Evolutionary conservation across 2,888 invertebrate species (phyloP), one percentile per base, ranked within the genome.

Genomic region (Drosophila melanosoma): DNA sequence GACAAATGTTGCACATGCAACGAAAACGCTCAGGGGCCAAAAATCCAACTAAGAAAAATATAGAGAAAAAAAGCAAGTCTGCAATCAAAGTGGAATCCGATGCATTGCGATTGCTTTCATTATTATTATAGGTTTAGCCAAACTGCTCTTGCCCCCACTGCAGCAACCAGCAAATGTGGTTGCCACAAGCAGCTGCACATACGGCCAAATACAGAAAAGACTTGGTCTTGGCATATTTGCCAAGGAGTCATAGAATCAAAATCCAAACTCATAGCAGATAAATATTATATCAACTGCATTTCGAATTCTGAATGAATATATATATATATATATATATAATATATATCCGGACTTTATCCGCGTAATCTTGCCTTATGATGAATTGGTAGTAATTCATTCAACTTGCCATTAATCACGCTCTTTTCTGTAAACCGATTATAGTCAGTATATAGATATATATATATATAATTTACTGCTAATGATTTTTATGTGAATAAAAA

Each of bases 1-100:
- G 81, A 80, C 83, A 85, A 88, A 84, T 87, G 86, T 79, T 59
- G 81, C 79, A 56, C 64, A 79, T 69, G 72, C 63, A 77, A 72
- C 68, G 60, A 79, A 59, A 66, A 62, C 59, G 74, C 71, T 56
- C 20, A 49, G 36, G 61, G 62, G 61, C 48, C 64, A 26, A 57
- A 62, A 69, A 57, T 51, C 29, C 20, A 36, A 20, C 11, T 12
- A 26, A 38, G 61, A 10, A 17, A 38, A 17, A 40, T 29, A 35
- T 36, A 45, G 20, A 40, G 38, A 53, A 35, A 35, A 35, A 29
- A 45, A 20, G 59, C 59, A 49, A 49, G 26, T 48, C 67, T 11
- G 70, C 70, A 70, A 70, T 71, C 53, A 54, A 69, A 58, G 23
- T 54, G 53, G 49, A 23, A 36, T 54, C 32, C 56, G 17, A 45